A percentile compares a stretch with the other conserved stretches of the same genome.
These are phyloP conservation scores for Acronicta leporina DNA, from an alignment of 2,888 invertebrate species.

Conservation along the genomic window DNA sequence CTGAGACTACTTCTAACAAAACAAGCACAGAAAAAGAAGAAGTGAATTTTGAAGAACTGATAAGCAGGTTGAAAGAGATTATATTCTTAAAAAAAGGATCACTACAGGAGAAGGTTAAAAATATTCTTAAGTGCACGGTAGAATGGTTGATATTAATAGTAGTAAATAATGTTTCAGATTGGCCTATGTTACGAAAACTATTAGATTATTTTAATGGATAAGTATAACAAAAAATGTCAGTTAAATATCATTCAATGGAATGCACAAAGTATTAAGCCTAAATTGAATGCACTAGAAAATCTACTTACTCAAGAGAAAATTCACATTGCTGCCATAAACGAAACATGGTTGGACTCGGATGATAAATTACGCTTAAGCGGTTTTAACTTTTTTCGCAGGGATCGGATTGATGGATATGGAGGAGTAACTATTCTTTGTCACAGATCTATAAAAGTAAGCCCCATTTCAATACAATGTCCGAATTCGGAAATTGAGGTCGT, in stretches of 20 bases:
- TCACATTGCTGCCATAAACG: slow-evolving; percentile 3
- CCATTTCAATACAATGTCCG: too few relatives aligned
- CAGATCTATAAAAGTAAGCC: slow-evolving; percentile 4
- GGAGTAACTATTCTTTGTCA: slow-evolving; percentile 3
- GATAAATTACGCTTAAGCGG: background rate
- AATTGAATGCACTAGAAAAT: slow-evolving; percentile 5
- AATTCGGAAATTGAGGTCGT: slow-evolving; percentile 4
- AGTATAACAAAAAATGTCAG: background rate
- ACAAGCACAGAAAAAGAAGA: too few relatives aligned
- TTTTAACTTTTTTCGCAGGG: slow-evolving; percentile 10
- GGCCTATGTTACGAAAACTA: too few relatives aligned
- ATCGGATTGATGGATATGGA: slow-evolving; percentile 8
- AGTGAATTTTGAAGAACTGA: too few relatives aligned
- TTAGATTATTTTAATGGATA: slow-evolving; percentile 3
- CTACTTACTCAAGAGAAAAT: slow-evolving; percentile 11
- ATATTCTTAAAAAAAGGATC: too few relatives aligned
- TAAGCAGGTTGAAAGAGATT: too few relatives aligned
- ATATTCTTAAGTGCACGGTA: too few relatives aligned
- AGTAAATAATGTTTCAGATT: too few relatives aligned
- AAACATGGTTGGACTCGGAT: slow-evolving; percentile 13
- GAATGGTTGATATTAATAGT: too few relatives aligned
- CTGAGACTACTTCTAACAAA: too few relatives aligned
- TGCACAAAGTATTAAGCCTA: slow-evolving; percentile 10
- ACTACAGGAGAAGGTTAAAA: too few relatives aligned
- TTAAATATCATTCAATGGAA: slow-evolving; percentile 16